Percentiles rank a stretch among this genome's conserved stretches.
Conservation (phyloP, 2,888 invertebrate species). For the Latrodectus hesperus region DNA sequence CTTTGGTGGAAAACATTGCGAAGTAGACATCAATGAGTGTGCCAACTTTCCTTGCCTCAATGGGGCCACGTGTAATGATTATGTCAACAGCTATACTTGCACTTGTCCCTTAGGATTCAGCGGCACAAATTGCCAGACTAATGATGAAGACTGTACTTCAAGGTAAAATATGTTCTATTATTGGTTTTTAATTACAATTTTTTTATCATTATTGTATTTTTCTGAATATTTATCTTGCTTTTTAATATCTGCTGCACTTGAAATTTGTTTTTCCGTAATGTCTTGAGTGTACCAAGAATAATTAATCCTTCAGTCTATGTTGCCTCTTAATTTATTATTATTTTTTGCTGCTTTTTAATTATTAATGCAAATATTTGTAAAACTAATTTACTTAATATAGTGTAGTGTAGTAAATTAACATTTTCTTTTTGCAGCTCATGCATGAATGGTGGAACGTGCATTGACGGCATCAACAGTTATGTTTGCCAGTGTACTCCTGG, state of each 20-base stretch:
- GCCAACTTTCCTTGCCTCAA: slow-evolving; percentile 85
- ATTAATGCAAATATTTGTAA: no score
- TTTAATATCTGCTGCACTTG: background rate
- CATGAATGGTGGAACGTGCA: slow-evolving; percentile 93
- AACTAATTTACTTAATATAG: no score
- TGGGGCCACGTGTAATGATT: slow-evolving; percentile 93
- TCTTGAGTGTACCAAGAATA: no score
- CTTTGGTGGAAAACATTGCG: slow-evolving; percentile 92
- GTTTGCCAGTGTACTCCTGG: slow-evolving; percentile 92
- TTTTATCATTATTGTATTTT: background rate
- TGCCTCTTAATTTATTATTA: background rate
- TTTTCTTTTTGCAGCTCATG: slow-evolving; percentile 81
- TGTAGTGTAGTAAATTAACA: background rate
- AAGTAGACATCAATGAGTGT: slow-evolving; percentile 92
- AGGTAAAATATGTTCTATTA: slow-evolving; percentile 60
- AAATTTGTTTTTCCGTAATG: background rate
- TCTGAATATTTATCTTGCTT: background rate
- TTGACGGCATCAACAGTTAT: slow-evolving; percentile 94
- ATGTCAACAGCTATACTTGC: slow-evolving; percentile 95
- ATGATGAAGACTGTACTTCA: slow-evolving; percentile 94
- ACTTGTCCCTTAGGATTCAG: slow-evolving; percentile 92
- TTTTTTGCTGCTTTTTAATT: background rate
- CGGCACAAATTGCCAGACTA: slow-evolving; percentile 95
- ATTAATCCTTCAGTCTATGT: background rate
- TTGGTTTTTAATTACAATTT: background rate